A percentile compares a stretch with the other conserved stretches of the same genome.
phyloP scores from a whole-genome alignment of 2,888 invertebrate species.

The Coremacera marginata region DNA sequence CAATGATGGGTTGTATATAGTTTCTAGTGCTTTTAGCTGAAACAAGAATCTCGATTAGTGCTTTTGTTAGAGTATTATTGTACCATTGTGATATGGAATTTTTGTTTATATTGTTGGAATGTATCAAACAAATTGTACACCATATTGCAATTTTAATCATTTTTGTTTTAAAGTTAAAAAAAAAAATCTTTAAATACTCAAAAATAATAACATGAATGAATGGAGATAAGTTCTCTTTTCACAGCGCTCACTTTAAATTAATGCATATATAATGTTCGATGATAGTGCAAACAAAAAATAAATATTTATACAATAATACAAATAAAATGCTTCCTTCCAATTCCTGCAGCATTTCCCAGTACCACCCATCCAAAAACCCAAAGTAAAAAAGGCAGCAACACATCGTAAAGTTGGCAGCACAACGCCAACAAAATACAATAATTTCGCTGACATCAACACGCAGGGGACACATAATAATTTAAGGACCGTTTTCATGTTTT shows the following conservation, averaged over 20 bases:
- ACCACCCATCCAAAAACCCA: background rate
- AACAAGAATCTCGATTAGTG: background rate
- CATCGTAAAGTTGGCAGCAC: background rate
- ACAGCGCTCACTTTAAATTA: background rate
- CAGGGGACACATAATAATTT: constrained; percentile 30
- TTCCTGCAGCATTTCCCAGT: no score
- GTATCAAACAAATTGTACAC: no score
- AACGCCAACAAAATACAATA: constrained; percentile 11
- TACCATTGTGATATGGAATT: no score
- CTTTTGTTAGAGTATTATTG: no score
- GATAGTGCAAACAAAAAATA: background rate
- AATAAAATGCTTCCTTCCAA: background rate
- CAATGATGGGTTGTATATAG: background rate
- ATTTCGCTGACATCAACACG: constrained; percentile 33
- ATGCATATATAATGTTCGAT: background rate
- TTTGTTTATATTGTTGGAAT: no score
- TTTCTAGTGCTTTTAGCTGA: background rate
- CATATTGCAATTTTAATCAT: no score
- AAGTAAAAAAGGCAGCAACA: background rate
- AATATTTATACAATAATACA: background rate
- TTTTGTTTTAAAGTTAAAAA: no score
- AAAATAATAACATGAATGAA: no score
- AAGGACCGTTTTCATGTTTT: constrained; percentile 18
- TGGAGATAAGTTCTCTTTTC: no score
- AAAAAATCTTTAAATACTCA: no score